Conservation (phyloP, 2,113 vertebrate genomes). For the Onychostruthus taczanowskii region DNA sequence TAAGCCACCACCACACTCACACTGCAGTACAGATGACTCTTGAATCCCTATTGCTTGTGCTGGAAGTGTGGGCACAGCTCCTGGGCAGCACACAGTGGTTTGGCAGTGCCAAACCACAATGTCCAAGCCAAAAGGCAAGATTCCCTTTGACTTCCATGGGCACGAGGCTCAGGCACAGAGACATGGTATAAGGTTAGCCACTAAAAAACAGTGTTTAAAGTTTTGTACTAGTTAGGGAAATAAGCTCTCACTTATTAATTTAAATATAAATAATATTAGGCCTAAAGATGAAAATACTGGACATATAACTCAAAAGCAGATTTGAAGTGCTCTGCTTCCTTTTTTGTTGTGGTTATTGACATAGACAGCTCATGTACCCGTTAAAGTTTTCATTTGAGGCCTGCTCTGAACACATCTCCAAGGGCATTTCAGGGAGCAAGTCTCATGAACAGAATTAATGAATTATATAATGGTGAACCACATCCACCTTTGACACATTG, state of each 20-base stretch:
- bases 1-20: background rate
- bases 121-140: background rate
- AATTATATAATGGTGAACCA: background rate
- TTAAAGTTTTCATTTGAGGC: background rate
- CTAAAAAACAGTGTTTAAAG: background rate
- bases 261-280: background rate
- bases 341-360: background rate
- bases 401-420: background rate
- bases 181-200: background rate
- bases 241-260: background rate
- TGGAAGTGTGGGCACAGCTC: background rate
- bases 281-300: background rate
- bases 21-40: background rate
- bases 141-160: background rate
- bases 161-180: background rate
- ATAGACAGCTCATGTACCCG: background rate
- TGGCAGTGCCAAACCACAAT: background rate
- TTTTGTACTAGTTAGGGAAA: background rate
- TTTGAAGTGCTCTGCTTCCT: background rate
- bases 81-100: accelerated
- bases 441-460: background rate
- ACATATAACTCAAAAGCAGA: background rate
- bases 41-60: background rate
- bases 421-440: background rate
- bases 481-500: background rate